Evolutionary conservation across 2,113 vertebrate species (phyloP), one percentile per base, ranked within the genome.

Genomic region (Gadus chalcogrammus): DNA sequence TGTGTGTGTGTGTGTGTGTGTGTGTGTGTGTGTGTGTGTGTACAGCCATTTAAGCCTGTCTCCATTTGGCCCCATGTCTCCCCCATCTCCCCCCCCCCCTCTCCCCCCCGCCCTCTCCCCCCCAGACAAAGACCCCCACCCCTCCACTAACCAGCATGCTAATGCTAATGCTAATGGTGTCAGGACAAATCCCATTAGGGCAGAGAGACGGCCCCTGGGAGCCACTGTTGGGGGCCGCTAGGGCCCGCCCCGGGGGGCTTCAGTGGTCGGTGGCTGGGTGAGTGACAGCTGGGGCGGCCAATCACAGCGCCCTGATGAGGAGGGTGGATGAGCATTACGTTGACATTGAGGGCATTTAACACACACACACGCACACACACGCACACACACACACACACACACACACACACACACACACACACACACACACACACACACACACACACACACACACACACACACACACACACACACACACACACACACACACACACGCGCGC

Each of bases 101-200:
- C n/a, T 13, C 11, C 11, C 24, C 53, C 53, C 22, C 58, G 7
- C 11, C 11, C 24, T 24, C 53, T 15, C 38, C 7, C 60, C 61
- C 15, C 69, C 16, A 8, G 28, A 60, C 28, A 61, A 69, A 61
- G 56, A 4, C 68, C 35, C 60, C 42, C 60, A 16, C n/a, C 5
- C 68, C 8, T 11, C 68, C 24, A 16, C 69, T 28, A 13, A 53
- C 5, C 60, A 27, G 16, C 60, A 63, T 55, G 61, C 18, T 70
- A 70, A 52, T 18, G 22, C 27, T 31, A 9, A 63, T 55, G 61
- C 18, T 70, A 70, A 52, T 18, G 22, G 52, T 31, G 16, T 53
- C 38, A 35, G 48, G 38, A 38, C 13, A 63, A 70, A 70, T 64
- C 60, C 61, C 17, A 70, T 70, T 70, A 64, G n/a, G 2, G 16